Evolutionary conservation across 1,140 invertebrate genomes (phyloP).

Genomic region (Polyergus mexicanus): DNA sequence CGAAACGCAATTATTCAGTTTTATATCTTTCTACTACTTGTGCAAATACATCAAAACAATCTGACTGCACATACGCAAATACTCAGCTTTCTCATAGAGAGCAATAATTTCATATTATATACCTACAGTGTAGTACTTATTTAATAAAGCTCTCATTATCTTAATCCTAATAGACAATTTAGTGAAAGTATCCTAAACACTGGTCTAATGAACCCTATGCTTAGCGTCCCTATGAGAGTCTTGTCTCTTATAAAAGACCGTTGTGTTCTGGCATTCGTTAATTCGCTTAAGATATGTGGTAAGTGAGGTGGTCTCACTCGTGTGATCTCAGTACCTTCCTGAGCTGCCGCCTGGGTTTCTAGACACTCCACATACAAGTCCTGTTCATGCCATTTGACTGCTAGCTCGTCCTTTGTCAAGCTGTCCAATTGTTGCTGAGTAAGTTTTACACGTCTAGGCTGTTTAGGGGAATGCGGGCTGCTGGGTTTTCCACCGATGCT

Average conservation of each 20-base stretch:
- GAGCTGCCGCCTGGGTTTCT: constrained; percentile 85
- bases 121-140: constrained; percentile 57
- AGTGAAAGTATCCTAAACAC: constrained; percentile 73
- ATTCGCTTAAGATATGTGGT: constrained; percentile 83
- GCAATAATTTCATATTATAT: constrained; percentile 48
- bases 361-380: constrained; percentile 87
- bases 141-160: constrained; percentile 50
- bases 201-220: constrained; percentile 68
- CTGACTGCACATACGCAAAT: constrained; percentile 21
- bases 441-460: constrained; percentile 83
- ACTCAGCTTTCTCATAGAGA: constrained; percentile 48
- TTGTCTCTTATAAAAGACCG: constrained; percentile 74
- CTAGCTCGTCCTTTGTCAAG: constrained; percentile 86
- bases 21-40: constrained; percentile 55
- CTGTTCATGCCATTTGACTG: constrained; percentile 87
- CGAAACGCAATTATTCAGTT: constrained; percentile 43
- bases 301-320: constrained; percentile 81
- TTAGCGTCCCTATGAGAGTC: constrained; percentile 82
- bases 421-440: constrained; percentile 86
- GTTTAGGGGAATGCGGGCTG: constrained; percentile 83
- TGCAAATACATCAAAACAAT: constrained; percentile 63
- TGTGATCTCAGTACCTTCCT: constrained; percentile 87
- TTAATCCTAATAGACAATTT: constrained; percentile 66
- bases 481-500: constrained; percentile 71
- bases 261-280: constrained; percentile 75